Evolutionary conservation across 2,113 vertebrate species (phyloP).

Genomic region (Sialia sialis): DNA sequence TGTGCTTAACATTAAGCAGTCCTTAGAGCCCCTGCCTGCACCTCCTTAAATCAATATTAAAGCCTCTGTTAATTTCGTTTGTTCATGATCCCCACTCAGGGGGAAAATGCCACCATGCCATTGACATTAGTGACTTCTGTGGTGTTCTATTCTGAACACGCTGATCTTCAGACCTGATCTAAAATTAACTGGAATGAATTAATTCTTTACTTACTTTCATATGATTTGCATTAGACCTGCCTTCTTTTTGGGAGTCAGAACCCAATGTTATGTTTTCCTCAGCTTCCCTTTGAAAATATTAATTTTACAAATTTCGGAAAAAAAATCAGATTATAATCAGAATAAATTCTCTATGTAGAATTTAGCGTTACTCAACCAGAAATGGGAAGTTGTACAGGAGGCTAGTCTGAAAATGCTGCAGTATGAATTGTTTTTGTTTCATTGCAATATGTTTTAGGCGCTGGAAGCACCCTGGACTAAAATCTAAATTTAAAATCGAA

Average conservation of each 20-base stretch:
- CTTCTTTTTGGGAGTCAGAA: not conserved
- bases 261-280: not conserved
- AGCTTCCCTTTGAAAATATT: not conserved
- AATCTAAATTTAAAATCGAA: not conserved
- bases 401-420: not conserved
- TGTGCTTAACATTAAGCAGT: not conserved
- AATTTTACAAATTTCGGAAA: not conserved
- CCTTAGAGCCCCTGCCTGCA: not conserved
- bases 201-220: not conserved
- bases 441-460: not conserved
- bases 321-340: not conserved
- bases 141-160: not conserved
- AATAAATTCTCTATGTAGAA: not conserved
- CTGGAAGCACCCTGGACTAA: not conserved
- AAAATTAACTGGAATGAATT: not conserved
- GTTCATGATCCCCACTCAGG: not conserved
- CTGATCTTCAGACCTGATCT: not conserved
- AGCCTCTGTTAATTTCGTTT: slow-evolving; percentile 7
- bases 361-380: not conserved
- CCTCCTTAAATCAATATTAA: slow-evolving; percentile 28
- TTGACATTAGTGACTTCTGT: not conserved
- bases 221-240: not conserved
- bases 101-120: not conserved
- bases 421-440: not conserved
- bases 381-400: not conserved